Evolutionary conservation across 2,113 vertebrate species (phyloP).

Genomic region (Tympanuchus pallidicinctus): DNA sequence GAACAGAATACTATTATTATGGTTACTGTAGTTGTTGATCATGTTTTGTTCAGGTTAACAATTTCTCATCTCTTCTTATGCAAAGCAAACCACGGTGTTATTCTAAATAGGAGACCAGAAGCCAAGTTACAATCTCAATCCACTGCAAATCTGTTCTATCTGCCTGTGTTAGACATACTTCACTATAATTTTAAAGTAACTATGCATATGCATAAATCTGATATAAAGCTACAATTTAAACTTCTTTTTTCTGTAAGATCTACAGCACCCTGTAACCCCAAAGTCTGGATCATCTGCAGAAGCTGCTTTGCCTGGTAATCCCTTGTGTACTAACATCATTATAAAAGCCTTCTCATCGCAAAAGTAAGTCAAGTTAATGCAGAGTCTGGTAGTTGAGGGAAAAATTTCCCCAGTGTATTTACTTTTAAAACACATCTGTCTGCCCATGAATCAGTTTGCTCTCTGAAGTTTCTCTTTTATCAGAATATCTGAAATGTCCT

Average conservation of each 20-base stretch:
- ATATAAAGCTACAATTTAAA: not conserved
- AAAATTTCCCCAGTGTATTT: not conserved
- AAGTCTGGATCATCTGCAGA: constrained; percentile 17
- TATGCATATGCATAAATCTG: not conserved
- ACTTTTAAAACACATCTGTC: not conserved
- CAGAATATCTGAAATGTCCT: constrained; percentile 17
- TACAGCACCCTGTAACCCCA: not conserved
- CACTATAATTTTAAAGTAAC: not conserved
- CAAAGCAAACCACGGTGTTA: not conserved
- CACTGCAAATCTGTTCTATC: not conserved
- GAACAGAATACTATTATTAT: not conserved
- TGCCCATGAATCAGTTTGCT: constrained; percentile 7
- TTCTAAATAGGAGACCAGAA: not conserved
- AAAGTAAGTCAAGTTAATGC: not conserved
- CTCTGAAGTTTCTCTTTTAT: not conserved
- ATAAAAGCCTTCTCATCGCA: not conserved
- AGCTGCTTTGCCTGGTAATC: not conserved
- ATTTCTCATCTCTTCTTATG: not conserved
- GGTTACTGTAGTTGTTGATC: not conserved
- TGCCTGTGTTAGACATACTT: not conserved
- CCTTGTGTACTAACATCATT: not conserved
- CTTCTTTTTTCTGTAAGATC: not conserved
- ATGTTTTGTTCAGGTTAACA: not conserved
- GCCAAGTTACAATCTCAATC: not conserved
- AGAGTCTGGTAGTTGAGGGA: not conserved